Evolutionary conservation across 2,888 invertebrate species (phyloP).

Genomic region (Hecatera dysodea): DNA sequence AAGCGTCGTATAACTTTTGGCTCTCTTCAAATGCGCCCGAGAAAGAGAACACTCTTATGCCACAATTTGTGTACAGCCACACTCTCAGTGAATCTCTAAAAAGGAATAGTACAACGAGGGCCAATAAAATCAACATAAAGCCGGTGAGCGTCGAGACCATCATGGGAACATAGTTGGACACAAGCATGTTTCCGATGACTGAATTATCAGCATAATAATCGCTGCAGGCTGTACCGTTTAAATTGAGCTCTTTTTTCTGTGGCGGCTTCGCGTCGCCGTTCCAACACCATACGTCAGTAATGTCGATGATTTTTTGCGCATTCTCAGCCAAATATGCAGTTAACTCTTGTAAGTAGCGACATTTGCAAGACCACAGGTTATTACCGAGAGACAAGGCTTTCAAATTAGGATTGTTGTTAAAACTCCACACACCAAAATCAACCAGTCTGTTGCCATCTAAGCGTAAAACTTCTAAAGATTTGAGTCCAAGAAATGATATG

Average conservation of each 20-base stretch:
- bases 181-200: conserved; percentile 95
- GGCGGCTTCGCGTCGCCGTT: conserved; percentile 94
- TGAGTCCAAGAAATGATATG: conserved; percentile 94
- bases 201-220: conserved; percentile 96
- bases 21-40: conserved; percentile 94
- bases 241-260: conserved; percentile 94
- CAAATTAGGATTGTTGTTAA: conserved; percentile 92
- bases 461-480: conserved; percentile 94
- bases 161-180: conserved; percentile 96
- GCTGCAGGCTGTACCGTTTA: conserved; percentile 96
- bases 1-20: conserved; percentile 97
- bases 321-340: conserved; percentile 96
- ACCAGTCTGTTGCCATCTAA: conserved; percentile 96
- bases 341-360: conserved; percentile 96
- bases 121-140: conserved; percentile 94
- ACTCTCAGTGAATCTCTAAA: conserved; percentile 96
- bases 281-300: conserved; percentile 95
- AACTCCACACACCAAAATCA: conserved; percentile 95
- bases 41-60: conserved; percentile 95
- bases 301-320: conserved; percentile 94
- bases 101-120: conserved; percentile 95
- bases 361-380: conserved; percentile 97
- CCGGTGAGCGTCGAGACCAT: conserved; percentile 95
- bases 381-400: conserved; percentile 95
- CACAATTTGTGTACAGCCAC: conserved; percentile 97